These are phyloP conservation scores for Drosophila sp. DNA, from an alignment of 1,140 invertebrate species.

Conservation along the genomic window DNA sequence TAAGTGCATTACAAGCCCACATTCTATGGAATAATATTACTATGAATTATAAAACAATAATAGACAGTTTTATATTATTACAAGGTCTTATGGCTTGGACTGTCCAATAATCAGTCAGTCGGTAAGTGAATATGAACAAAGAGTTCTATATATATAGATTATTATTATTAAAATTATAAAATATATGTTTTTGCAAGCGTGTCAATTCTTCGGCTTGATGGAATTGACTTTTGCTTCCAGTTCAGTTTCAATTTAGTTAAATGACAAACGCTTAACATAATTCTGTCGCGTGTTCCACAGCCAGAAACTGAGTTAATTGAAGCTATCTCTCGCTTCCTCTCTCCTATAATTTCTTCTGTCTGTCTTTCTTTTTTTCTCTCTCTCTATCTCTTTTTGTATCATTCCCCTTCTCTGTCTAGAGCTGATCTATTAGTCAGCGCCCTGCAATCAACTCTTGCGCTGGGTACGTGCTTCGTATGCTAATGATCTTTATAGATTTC, in stretches of 20 bases:
- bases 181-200: no score
- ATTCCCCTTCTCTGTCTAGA: constrained; percentile 7
- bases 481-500: constrained; percentile 65
- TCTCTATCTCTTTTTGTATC: background rate
- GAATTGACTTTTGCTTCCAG: background rate
- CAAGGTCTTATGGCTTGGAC: no score
- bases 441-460: constrained; percentile 21
- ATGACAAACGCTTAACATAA: constrained; percentile 49
- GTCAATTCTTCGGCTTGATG: background rate
- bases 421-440: constrained; percentile 8
- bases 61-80: no score
- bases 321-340: background rate
- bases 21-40: no score
- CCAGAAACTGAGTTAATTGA: constrained; percentile 36
- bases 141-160: no score
- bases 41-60: no score
- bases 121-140: no score
- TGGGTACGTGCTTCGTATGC: constrained; percentile 54
- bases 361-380: background rate
- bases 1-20: no score
- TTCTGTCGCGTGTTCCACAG: constrained; percentile 45
- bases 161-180: no score
- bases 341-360: background rate
- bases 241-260: constrained; percentile 48
- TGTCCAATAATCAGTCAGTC: no score